A percentile compares a stretch with the other conserved stretches of the same genome.
phyloP scores from a whole-genome alignment of 2,113 vertebrate species.

The Macrotis lagotis region DNA sequence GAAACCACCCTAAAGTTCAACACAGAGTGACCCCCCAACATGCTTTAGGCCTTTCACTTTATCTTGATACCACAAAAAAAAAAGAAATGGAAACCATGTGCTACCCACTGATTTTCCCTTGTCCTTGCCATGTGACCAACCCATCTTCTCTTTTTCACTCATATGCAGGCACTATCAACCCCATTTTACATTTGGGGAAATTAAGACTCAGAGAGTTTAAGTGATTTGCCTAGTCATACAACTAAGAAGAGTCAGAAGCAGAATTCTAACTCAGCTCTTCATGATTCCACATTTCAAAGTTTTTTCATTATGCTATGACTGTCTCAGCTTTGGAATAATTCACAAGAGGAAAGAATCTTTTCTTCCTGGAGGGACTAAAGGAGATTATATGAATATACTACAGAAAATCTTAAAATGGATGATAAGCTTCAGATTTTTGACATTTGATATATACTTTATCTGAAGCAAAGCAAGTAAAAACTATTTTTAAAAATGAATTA shows the following conservation, averaged over 20 bases:
- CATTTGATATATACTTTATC: not conserved
- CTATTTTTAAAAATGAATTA: not conserved
- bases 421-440: not conserved
- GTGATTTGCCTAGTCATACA: not conserved
- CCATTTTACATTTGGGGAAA: not conserved
- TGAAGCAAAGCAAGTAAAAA: not conserved
- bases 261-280: not conserved
- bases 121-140: not conserved
- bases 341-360: not conserved
- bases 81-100: not conserved
- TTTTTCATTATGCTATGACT: not conserved
- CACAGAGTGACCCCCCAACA: not conserved
- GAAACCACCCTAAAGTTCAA: not conserved
- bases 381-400: not conserved
- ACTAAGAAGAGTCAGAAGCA: not conserved
- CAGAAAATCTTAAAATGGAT: not conserved
- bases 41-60: not conserved
- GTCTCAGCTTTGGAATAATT: not conserved
- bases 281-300: not conserved
- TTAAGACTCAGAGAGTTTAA: not conserved
- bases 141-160: not conserved
- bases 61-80: not conserved
- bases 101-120: not conserved
- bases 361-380: not conserved
- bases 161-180: not conserved